Conservation (phyloP, 2,113 vertebrate species). For the Condylura cristata region DNA sequence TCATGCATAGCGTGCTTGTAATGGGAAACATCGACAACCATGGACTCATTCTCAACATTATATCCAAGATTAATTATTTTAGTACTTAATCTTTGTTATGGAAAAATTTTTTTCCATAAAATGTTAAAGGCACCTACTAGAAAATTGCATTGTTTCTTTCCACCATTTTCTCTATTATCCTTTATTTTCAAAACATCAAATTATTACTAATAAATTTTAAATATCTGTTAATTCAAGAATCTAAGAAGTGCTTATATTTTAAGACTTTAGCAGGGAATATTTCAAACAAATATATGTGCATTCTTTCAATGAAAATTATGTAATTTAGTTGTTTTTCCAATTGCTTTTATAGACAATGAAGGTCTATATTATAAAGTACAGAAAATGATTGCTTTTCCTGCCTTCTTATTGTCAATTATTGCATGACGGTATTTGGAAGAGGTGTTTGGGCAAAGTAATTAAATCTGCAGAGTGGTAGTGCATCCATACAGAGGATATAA, state of each 20-base stretch:
- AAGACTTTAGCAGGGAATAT: neutral
- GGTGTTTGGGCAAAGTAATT: neutral
- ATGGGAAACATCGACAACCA: neutral
- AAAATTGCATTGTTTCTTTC: neutral
- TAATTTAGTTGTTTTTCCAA: neutral
- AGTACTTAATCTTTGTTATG: neutral
- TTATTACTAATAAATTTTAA: neutral
- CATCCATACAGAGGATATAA: neutral
- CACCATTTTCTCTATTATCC: neutral
- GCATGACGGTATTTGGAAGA: conserved; percentile 7
- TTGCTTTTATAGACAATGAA: neutral
- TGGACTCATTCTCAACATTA: neutral
- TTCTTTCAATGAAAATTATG: neutral
- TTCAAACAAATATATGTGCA: neutral
- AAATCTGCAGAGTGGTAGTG: neutral
- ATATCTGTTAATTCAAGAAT: neutral
- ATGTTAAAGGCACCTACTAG: neutral
- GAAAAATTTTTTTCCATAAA: neutral
- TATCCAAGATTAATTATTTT: neutral
- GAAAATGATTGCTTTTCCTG: neutral
- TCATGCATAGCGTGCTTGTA: neutral
- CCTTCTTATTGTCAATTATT: neutral
- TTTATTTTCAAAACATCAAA: neutral
- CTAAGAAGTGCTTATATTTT: neutral
- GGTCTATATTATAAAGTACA: neutral